Evolutionary conservation across 1,140 invertebrate species (phyloP), one percentile per base, ranked within the genome.

Genomic region (Andricus grossulariae): DNA sequence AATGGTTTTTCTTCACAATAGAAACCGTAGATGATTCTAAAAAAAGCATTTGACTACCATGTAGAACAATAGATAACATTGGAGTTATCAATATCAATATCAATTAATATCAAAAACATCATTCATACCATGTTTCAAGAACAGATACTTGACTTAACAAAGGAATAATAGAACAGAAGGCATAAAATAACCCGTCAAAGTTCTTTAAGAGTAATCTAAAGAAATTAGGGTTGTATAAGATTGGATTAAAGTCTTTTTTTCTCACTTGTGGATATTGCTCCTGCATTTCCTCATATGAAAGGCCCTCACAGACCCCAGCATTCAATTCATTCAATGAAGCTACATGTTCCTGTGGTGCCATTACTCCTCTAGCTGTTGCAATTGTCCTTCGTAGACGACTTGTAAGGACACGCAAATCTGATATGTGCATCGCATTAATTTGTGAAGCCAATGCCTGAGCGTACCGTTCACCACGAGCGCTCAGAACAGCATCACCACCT

Each of bases 281-380:
- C 82, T 97, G 95, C 91, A 99, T 97, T 90, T 98, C 97, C 90
- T 98, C 97, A 88, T 98, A 99, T 0, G 97, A 97, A 81, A 98
- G 93, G 18, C 96, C 96, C 90, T 98, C 97, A 91, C 97, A 98
- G 70, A 98, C 96, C 66, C 98, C 97, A 84, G 97, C 97, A 93
- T 98, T 95, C 39, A 98, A 94, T 90, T 99, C 97, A 90, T 98
- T 98, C 5, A 98, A 91, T 45, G 96, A 94, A 16, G 93, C 91
- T 0, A 98, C 94, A 83, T 96, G 94, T 88, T 97, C 94, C 77
- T 96, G 95, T 0, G 96, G 95, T 1, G 96, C 97, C 76, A 94
- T 92, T n/a, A 98, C 95, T 19, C 93, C 92, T 25, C 94, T 92
- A 1, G 96, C 96, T 0, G 97, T 98, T 80, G 98, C 96, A 80